These are phyloP conservation scores for Crambe crambe DNA, from an alignment of 37 sponge, comb jelly and placozoan species.

Conservation along the genomic window DNA sequence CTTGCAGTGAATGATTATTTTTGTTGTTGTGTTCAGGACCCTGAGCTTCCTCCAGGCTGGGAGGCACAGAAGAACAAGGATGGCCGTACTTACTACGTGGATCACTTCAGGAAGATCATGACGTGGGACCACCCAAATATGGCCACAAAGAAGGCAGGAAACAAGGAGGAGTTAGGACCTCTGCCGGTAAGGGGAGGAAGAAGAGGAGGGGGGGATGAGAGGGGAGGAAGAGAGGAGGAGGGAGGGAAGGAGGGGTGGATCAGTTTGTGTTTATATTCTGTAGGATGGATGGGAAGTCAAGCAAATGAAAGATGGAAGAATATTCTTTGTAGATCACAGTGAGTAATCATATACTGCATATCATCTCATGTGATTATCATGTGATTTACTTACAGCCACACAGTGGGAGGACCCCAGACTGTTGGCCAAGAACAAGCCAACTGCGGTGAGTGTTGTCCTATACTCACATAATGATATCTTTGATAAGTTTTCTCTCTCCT, in stretches of 20 bases:
- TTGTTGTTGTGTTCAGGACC: slow-evolving; percentile 31
- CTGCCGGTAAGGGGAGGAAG: slow-evolving; percentile 26
- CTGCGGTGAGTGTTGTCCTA: slow-evolving; percentile 47
- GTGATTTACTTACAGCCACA: slow-evolving; percentile 45
- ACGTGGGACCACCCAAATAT: slow-evolving; percentile 62
- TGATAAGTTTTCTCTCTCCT: too few species aligned
- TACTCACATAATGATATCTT: background rate
- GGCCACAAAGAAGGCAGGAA: slow-evolving; percentile 23
- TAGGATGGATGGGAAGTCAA: slow-evolving; percentile 94
- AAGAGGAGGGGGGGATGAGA: too few species aligned
- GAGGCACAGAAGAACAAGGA: slow-evolving; percentile 54
- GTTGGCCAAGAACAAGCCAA: slow-evolving; percentile 57
- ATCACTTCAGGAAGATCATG: slow-evolving; percentile 74
- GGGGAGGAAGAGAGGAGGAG: too few species aligned
- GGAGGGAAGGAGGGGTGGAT: too few species aligned
- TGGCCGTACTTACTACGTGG: slow-evolving; percentile 69
- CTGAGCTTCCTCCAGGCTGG: slow-evolving; percentile 72
- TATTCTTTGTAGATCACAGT: slow-evolving; percentile 96
- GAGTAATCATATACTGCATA: too few species aligned
- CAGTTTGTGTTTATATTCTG: too few species aligned
- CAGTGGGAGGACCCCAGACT: slow-evolving; percentile 91
- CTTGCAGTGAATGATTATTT: too few species aligned
- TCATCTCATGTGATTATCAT: background rate
- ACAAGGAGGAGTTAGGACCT: slow-evolving; percentile 50
- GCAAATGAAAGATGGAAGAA: slow-evolving; percentile 61